Evolutionary conservation across 1,140 invertebrate genomes (phyloP).

Genomic region (Drosophila paulistorum): DNA sequence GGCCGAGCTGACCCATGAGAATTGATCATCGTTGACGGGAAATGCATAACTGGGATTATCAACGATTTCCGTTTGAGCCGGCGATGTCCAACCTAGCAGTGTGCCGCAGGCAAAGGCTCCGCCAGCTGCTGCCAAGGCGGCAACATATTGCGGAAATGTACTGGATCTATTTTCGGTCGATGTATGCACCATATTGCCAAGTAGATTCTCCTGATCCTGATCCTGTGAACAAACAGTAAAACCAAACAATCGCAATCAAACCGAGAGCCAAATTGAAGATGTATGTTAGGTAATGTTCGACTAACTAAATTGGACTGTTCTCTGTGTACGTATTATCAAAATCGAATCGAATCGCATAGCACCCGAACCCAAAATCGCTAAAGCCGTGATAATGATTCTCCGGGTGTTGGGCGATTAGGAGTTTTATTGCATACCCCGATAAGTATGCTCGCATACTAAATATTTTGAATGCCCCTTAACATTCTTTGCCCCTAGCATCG

Average conservation of each 20-base stretch:
- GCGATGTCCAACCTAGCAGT: conserved; percentile 90
- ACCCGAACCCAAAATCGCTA: conserved; percentile 10
- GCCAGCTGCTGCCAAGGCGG: conserved; percentile 86
- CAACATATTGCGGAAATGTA: conserved; percentile 88
- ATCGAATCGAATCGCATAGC: conserved; percentile 26
- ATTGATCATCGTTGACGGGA: conserved; percentile 83
- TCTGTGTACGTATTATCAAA: conserved; percentile 37
- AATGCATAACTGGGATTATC: conserved; percentile 85
- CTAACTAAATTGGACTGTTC: conserved; percentile 47
- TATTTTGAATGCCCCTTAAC: conserved; percentile 16
- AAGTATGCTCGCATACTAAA: conserved; percentile 25
- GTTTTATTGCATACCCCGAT: conserved; percentile 56
- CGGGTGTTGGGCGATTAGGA: conserved; percentile 50
- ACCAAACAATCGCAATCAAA: neutral
- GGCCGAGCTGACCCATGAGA: conserved; percentile 89
- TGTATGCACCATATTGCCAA: conserved; percentile 76
- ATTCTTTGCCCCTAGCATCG: neutral
- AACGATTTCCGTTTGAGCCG: conserved; percentile 84
- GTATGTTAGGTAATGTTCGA: conserved; percentile 26
- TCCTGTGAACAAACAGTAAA: too few species aligned
- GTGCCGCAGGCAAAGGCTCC: conserved; percentile 85
- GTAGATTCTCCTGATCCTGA: conserved; percentile 79
- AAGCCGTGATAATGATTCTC: conserved; percentile 48
- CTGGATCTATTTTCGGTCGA: conserved; percentile 69
- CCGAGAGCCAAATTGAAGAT: neutral